These are phyloP conservation scores for Drosophila algonquin DNA, from an alignment of 2,888 invertebrate genomes.

Conservation along the genomic window DNA sequence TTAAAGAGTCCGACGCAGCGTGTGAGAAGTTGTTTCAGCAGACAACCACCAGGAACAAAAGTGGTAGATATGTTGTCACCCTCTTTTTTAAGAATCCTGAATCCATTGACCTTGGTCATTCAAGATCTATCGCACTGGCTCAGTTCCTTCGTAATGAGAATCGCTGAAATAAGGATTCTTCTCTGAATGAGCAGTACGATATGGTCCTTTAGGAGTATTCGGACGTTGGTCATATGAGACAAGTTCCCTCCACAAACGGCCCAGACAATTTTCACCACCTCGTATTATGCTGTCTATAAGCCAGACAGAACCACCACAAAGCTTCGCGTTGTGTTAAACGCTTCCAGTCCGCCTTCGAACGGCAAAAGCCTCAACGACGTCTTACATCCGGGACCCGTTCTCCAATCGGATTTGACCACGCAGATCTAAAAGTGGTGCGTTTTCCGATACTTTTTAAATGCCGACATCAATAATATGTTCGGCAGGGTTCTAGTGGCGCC, in stretches of 20 bases:
- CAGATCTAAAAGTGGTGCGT: background rate
- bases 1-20: background rate
- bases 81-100: background rate
- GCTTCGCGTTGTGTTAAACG: background rate
- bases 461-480: conserved; percentile 6
- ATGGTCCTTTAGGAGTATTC: conserved; percentile 16
- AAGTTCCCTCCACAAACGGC: background rate
- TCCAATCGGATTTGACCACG: background rate
- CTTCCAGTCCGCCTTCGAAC: background rate
- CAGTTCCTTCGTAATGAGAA: background rate
- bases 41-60: background rate
- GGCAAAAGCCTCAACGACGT: background rate
- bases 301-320: background rate
- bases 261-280: background rate
- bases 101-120: background rate
- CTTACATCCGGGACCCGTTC: background rate
- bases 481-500: background rate
- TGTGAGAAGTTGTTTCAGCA: background rate
- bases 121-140: background rate
- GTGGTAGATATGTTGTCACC: background rate
- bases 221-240: conserved; percentile 11
- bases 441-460: too few species aligned
- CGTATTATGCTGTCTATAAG: too few species aligned
- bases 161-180: too few species aligned
- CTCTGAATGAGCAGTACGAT: conserved; percentile 4